Base-by-base conservation (phyloP, 2,113 vertebrate genomes). In the Neogobius melanostomus region DNA sequence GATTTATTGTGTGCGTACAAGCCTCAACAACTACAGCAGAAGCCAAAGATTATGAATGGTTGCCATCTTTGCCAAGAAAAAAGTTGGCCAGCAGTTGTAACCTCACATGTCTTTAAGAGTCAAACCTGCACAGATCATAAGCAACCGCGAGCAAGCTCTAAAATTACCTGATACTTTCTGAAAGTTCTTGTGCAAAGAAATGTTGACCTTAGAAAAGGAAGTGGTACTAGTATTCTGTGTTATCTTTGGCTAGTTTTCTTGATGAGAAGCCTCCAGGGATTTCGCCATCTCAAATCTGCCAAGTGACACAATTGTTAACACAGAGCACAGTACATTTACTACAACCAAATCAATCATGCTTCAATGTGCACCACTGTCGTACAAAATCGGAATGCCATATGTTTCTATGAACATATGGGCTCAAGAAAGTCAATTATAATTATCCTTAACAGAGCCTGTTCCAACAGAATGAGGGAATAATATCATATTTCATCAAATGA, bases 191-290 rank as follows among this genome's bases (percentile, higher is more conserved):
- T 46, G 51, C 47, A 60, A 59, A 9, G 2, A 74, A 62, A 60
- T 11, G 0, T 47, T n/a, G 9, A 63, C 65, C 71, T 64, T 2
- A 2, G 3, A 69, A 64, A 56, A 45, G 15, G 16, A 7, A 10
- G 16, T 56, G 16, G 17, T 73, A 59, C 28, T 8, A 6, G 2
- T 50, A 44, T 3, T 51, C 51, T 64, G 43, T 52, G 49, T 62
- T 52, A 75, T 65, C 49, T 64, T 49, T 77, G 69, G 62, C 67
- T 54, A 51, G 46, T 47, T 42, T 17, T 69, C 64, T 68, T 71
- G 56, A 62, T 67, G 57, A n/a, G 48, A 2, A 44, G 10, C 8
- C 49, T 52, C 9, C 53, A 65, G 11, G 57, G 74, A 69, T 69
- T 42, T 14, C 54, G 14, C 1, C 8, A 4, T 68, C 10, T 71